Conservation (phyloP, 2,888 invertebrate species). For the Thera britannica region DNA sequence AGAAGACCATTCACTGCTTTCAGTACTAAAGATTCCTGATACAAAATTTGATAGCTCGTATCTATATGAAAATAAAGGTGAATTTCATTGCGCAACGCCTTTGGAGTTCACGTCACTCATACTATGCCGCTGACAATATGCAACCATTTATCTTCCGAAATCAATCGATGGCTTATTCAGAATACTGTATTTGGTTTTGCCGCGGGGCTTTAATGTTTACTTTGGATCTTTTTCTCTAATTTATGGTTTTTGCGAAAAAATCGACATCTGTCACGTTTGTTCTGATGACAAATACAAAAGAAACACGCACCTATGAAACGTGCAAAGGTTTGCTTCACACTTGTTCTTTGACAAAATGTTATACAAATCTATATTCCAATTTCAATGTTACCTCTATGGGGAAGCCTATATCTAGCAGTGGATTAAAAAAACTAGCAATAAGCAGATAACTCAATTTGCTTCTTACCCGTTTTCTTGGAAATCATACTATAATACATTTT, state of each 20-base stretch:
- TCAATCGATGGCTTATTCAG: constrained; percentile 85
- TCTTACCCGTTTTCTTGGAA: too few relatives aligned
- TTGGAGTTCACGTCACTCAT: constrained; percentile 70
- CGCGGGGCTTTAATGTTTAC: constrained; percentile 81
- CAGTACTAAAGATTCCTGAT: constrained; percentile 68
- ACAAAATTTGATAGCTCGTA: constrained; percentile 68
- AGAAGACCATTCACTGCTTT: constrained; percentile 68
- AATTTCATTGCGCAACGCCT: constrained; percentile 69
- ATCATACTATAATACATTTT: too few relatives aligned
- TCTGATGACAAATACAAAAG: constrained; percentile 42
- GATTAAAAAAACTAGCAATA: too few relatives aligned
- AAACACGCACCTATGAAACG: constrained; percentile 27
- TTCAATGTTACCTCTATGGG: too few relatives aligned
- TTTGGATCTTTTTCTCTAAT: constrained; percentile 81
- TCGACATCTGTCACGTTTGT: constrained; percentile 72
- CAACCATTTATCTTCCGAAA: constrained; percentile 84
- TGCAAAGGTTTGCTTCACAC: constrained; percentile 31
- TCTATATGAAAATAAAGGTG: constrained; percentile 60
- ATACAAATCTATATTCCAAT: constrained; percentile 5
- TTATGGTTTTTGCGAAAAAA: constrained; percentile 71
- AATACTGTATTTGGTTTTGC: constrained; percentile 83
- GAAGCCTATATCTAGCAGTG: too few relatives aligned
- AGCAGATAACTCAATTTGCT: too few relatives aligned
- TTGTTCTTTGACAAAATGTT: constrained; percentile 22
- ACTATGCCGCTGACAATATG: constrained; percentile 82